phyloP scores from a whole-genome alignment of 1,140 invertebrate genomes.

The Drosophila virilis region DNA sequence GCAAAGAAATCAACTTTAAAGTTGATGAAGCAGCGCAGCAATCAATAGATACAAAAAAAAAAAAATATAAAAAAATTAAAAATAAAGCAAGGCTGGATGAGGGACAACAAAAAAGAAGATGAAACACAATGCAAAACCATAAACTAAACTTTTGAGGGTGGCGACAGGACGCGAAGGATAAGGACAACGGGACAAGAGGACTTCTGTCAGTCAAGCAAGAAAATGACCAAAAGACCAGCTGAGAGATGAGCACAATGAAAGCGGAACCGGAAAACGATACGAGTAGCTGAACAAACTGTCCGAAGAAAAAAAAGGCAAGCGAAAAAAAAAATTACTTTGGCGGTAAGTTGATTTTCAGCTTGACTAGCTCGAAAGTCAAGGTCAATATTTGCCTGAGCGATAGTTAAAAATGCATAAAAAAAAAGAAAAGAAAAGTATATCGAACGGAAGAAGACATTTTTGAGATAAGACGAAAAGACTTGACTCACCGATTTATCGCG shows the following conservation, averaged over 20 bases:
- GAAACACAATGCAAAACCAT: slow-evolving; percentile 58
- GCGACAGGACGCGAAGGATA: slow-evolving; percentile 23
- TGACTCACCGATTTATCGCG: slow-evolving; percentile 92
- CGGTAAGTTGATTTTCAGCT: slow-evolving; percentile 78
- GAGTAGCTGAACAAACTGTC: slow-evolving; percentile 49
- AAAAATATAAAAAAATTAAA: slow-evolving; percentile 56
- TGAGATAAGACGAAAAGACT: slow-evolving; percentile 40
- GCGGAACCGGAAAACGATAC: slow-evolving; percentile 54
- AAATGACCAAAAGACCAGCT: slow-evolving; percentile 45
- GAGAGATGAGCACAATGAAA: slow-evolving; percentile 42
- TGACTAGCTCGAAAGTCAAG: slow-evolving; percentile 48
- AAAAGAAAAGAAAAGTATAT: slow-evolving; percentile 23
- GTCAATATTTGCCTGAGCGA: slow-evolving; percentile 63
- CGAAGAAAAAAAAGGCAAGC: slow-evolving; percentile 12
- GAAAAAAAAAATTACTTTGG: slow-evolving; percentile 33
- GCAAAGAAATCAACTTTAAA: slow-evolving; percentile 52
- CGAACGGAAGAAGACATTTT: slow-evolving; percentile 35
- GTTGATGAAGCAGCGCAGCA: slow-evolving; percentile 51
- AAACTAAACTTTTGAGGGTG: slow-evolving; percentile 59
- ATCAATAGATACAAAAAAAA: slow-evolving; percentile 45
- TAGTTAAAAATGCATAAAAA: slow-evolving; percentile 69
- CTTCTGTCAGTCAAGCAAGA: slow-evolving; percentile 61
- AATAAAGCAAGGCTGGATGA: slow-evolving; percentile 23
- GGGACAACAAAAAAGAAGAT: slow-evolving; percentile 15
- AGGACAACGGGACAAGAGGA: slow-evolving; percentile 3